These are phyloP conservation scores for Heterocephalus glaber DNA, from an alignment of 2,113 vertebrate species.

Conservation along the genomic window DNA sequence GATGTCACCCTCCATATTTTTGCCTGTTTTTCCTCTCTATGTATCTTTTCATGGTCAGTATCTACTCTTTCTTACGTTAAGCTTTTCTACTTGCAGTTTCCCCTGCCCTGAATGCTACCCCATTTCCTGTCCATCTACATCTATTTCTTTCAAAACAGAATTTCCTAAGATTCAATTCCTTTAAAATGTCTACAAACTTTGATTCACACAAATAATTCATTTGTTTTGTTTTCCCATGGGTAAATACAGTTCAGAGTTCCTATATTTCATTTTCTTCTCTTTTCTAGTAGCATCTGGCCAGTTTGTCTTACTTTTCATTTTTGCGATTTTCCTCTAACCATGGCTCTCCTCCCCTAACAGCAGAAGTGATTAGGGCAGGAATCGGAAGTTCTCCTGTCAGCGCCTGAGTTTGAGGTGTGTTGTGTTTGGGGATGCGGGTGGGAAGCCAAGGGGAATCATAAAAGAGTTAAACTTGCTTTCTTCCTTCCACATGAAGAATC, in stretches of 20 bases:
- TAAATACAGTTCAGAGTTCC: not conserved
- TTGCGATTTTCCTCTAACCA: not conserved
- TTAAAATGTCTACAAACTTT: slow-evolving; percentile 6
- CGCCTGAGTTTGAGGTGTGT: not conserved
- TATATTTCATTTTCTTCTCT: slow-evolving; percentile 38
- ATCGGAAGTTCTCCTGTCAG: not conserved
- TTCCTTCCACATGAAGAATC: not conserved
- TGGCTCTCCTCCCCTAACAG: not conserved
- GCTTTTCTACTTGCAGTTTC: not conserved
- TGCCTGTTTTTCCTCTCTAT: not conserved
- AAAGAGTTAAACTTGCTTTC: not conserved
- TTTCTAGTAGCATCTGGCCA: not conserved
- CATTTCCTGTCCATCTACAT: not conserved
- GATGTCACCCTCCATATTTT: not conserved
- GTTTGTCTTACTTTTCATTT: slow-evolving; percentile 32
- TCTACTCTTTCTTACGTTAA: not conserved
- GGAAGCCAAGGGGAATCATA: not conserved
- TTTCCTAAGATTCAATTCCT: slow-evolving; percentile 1
- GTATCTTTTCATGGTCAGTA: too few species aligned
- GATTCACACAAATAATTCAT: slow-evolving; percentile 23
- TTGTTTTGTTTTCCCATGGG: not conserved
- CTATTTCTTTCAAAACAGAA: not conserved
- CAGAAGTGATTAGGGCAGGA: not conserved
- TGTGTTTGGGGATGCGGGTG: not conserved
- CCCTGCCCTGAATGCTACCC: not conserved